Evolutionary conservation across 1,140 invertebrate species (phyloP).

Genomic region (Stegodyphus dumicola): DNA sequence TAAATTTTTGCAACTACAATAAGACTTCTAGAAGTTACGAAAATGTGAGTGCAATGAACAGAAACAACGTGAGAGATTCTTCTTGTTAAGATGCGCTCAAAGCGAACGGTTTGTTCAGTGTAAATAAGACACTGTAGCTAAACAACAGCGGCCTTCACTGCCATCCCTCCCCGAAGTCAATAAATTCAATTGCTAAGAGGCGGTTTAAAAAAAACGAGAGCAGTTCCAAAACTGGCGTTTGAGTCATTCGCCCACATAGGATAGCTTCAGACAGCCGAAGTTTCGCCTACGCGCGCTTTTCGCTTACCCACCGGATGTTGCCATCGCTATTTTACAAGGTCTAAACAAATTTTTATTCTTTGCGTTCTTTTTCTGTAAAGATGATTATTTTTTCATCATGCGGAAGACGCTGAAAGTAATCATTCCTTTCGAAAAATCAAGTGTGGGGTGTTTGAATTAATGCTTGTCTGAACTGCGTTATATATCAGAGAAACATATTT

Average conservation of each 20-base stretch:
- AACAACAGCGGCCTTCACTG: background rate
- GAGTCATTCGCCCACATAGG: constrained; percentile 53
- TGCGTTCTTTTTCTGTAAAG: background rate
- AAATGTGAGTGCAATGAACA: no score
- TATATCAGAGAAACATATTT: no score
- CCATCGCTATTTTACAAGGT: constrained; percentile 30
- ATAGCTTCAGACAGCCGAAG: constrained; percentile 24
- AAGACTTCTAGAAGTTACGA: no score
- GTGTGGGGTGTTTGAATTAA: no score
- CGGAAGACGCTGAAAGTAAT: background rate
- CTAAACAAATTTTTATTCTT: constrained; percentile 40
- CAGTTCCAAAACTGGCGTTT: constrained; percentile 43
- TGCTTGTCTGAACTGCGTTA: no score
- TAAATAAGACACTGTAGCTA: no score
- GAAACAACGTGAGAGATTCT: no score
- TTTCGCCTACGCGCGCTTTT: constrained; percentile 12
- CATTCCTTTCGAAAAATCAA: no score
- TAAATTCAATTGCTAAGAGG: constrained; percentile 31
- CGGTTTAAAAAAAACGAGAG: background rate
- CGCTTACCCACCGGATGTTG: constrained; percentile 34
- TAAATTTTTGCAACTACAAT: no score
- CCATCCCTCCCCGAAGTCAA: constrained; percentile 13
- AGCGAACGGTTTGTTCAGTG: no score
- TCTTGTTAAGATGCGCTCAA: no score
- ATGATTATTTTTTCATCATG: background rate